These are phyloP conservation scores for Drosophila villosipedis DNA, from an alignment of 2,888 invertebrate genomes.

Conservation along the genomic window DNA sequence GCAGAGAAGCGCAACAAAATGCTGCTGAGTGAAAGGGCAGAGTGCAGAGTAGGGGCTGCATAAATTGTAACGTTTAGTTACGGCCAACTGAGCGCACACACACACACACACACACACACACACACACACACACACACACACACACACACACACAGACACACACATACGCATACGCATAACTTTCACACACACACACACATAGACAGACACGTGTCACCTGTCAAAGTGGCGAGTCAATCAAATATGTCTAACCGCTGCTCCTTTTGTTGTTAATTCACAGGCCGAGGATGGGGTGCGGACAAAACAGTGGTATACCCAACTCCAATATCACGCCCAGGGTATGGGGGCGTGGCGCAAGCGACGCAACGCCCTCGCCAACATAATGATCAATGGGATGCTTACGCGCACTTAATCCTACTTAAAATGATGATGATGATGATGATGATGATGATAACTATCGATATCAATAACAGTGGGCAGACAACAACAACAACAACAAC, in stretches of 20 bases:
- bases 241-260: slow-evolving; percentile 43
- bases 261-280: slow-evolving; percentile 85
- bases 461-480: slow-evolving; percentile 14
- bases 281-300: slow-evolving; percentile 95
- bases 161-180: slow-evolving; percentile 1
- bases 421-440: slow-evolving; percentile 1
- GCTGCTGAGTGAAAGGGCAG: slow-evolving; percentile 46
- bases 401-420: slow-evolving; percentile 78
- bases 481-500: background rate
- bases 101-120: slow-evolving; percentile 9
- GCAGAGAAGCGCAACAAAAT: slow-evolving; percentile 54
- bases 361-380: slow-evolving; percentile 97
- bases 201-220: slow-evolving; percentile 47
- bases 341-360: slow-evolving; percentile 96
- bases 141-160: slow-evolving; percentile 19
- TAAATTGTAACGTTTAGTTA: slow-evolving; percentile 77
- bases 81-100: slow-evolving; percentile 61
- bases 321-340: slow-evolving; percentile 96
- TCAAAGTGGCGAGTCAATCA: slow-evolving; percentile 70
- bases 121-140: slow-evolving; percentile 8
- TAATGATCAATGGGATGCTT: slow-evolving; percentile 96
- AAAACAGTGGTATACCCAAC: slow-evolving; percentile 94
- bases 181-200: slow-evolving; percentile 10
- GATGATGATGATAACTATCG: slow-evolving; percentile 7
- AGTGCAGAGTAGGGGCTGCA: slow-evolving; percentile 41